Percentiles rank a stretch among this genome's conserved stretches.
phyloP scores from a whole-genome alignment of 2,797 vertebrate genomes.

The Phoeniculus purpureus region DNA sequence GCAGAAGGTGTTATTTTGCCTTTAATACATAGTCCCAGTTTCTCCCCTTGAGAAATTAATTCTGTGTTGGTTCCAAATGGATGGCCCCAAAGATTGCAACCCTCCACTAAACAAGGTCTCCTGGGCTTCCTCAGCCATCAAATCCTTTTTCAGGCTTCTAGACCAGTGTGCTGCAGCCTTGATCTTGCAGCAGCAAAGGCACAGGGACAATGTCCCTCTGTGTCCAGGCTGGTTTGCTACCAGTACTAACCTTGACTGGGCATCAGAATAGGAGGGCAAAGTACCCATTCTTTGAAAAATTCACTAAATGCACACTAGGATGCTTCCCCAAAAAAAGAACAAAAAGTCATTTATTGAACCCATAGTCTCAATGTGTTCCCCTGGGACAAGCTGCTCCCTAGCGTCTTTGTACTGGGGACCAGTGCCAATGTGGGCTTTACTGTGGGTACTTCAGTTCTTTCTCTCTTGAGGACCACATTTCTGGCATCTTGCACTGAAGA shows the following conservation, averaged over 20 bases:
- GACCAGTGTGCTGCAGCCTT: accelerated
- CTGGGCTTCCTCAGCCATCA: not conserved
- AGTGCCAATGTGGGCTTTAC: accelerated
- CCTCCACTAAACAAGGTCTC: not conserved
- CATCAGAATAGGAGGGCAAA: not conserved
- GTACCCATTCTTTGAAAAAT: not conserved
- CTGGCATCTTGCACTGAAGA: not conserved
- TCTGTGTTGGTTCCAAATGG: constrained; percentile 16
- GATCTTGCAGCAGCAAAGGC: not conserved
- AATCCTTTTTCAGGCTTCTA: not conserved
- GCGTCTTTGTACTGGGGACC: not conserved
- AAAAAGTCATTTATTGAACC: not conserved
- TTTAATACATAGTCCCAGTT: not conserved
- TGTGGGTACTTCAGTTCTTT: not conserved
- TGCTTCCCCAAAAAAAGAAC: not conserved
- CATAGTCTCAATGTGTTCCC: not conserved
- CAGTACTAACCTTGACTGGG: not conserved
- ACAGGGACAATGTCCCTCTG: not conserved
- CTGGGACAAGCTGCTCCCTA: not conserved
- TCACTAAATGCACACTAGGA: not conserved
- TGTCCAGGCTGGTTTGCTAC: not conserved
- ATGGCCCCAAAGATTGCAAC: not conserved
- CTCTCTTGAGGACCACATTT: not conserved
- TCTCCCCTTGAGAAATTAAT: constrained; percentile 25
- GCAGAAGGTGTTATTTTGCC: not conserved